Conservation (phyloP, 2,888 invertebrate genomes). For the Neoascia interrupta region DNA sequence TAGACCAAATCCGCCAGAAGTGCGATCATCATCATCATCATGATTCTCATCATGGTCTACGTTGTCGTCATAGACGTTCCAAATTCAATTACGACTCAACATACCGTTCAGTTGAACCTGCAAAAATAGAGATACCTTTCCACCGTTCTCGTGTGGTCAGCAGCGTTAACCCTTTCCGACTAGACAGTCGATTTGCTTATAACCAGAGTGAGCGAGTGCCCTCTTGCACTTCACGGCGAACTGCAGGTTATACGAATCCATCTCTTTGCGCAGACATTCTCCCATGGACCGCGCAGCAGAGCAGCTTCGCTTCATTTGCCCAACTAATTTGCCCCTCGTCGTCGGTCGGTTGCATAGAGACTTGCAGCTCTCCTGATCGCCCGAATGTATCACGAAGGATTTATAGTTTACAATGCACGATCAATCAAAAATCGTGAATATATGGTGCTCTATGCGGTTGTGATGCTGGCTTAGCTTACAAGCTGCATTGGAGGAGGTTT, state of each 20-base stretch:
- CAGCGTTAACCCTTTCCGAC: slow-evolving; percentile 30
- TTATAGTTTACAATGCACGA: slow-evolving; percentile 80
- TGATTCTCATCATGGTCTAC: neutral
- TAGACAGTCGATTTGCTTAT: slow-evolving; percentile 45
- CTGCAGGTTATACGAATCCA: slow-evolving; percentile 65
- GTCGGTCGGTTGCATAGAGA: slow-evolving; percentile 1
- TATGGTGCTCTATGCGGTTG: slow-evolving; percentile 70
- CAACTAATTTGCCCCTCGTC: slow-evolving; percentile 58
- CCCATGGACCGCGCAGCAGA: slow-evolving; percentile 43
- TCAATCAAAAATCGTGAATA: slow-evolving; percentile 80
- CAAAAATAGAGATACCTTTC: neutral
- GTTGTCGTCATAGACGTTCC: slow-evolving; percentile 43
- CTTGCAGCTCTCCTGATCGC: slow-evolving; percentile 78
- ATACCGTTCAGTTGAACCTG: slow-evolving; percentile 28
- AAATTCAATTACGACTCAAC: slow-evolving; percentile 56
- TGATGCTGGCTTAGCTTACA: slow-evolving; percentile 52
- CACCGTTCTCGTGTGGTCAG: slow-evolving; percentile 39
- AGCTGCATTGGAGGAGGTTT: slow-evolving; percentile 53
- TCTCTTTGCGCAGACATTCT: slow-evolving; percentile 53
- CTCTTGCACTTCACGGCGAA: slow-evolving; percentile 42
- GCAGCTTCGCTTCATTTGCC: slow-evolving; percentile 37
- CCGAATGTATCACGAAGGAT: slow-evolving; percentile 80
- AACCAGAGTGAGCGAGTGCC: slow-evolving; percentile 51
- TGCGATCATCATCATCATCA: slow-evolving; percentile 61
- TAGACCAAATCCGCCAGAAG: slow-evolving; percentile 60